Percentiles rank a stretch among this genome's conserved stretches.
phyloP scores from a whole-genome alignment of 2,797 vertebrate species.

The Gymnopithys bicolor region DNA sequence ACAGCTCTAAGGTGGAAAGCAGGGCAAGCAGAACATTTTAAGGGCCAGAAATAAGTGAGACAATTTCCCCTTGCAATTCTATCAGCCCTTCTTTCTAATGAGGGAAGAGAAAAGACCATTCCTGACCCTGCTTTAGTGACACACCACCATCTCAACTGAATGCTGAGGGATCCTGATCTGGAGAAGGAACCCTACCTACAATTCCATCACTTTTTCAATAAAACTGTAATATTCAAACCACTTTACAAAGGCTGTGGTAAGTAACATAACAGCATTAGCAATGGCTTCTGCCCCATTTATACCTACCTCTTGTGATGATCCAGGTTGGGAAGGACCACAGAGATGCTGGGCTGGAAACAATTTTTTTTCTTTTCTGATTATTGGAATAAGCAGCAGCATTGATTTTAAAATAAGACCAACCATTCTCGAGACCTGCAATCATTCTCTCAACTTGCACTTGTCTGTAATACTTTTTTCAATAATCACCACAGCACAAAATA shows the following conservation, averaged over 20 bases:
- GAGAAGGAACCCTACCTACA: background rate
- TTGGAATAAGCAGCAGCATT: background rate
- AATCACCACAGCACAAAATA: slow-evolving; percentile 1
- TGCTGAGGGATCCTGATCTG: background rate
- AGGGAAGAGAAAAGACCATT: background rate
- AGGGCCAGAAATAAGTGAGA: background rate
- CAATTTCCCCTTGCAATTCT: background rate
- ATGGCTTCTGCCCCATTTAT: fast-evolving
- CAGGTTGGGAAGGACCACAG: fast-evolving
- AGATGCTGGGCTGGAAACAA: background rate
- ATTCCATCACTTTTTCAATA: background rate
- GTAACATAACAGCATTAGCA: background rate
- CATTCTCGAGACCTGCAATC: background rate
- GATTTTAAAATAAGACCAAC: background rate
- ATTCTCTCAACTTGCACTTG: background rate
- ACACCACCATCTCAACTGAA: fast-evolving
- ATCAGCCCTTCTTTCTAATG: background rate
- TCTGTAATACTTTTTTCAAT: background rate
- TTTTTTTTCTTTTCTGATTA: background rate
- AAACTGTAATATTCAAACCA: background rate
- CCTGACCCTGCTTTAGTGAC: background rate
- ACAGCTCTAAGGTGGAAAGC: background rate
- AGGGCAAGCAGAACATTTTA: background rate
- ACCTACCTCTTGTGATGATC: background rate
- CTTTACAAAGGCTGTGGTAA: background rate